Conservation (phyloP, 1,140 invertebrate genomes). For the Macrobrachium rosenbergii region DNA sequence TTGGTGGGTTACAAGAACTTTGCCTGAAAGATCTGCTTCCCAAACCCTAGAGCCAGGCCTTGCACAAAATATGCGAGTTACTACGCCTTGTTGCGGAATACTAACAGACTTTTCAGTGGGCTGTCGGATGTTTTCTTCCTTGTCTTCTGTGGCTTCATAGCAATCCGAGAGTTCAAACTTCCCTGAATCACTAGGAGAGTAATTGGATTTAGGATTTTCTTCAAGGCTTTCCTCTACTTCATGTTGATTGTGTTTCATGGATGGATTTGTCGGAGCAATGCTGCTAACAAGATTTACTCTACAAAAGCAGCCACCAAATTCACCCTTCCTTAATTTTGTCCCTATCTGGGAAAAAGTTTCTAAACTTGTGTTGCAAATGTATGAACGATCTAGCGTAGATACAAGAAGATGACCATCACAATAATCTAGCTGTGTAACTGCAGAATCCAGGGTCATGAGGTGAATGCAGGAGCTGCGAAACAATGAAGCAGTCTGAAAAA, state of each 20-base stretch:
- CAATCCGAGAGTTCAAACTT: slow-evolving; percentile 45
- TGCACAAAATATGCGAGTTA: slow-evolving; percentile 39
- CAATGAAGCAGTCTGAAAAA: slow-evolving; percentile 44
- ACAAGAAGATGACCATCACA: slow-evolving; percentile 43
- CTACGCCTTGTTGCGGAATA: neutral
- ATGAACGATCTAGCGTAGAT: slow-evolving; percentile 45
- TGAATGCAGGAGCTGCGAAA: slow-evolving; percentile 39
- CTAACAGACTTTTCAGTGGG: neutral
- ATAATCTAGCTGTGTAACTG: slow-evolving; percentile 43
- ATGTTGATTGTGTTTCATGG: slow-evolving; percentile 2
- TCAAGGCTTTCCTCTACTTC: slow-evolving; percentile 29
- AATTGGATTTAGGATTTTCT: neutral
- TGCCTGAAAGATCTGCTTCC: slow-evolving; percentile 52
- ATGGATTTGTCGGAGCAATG: neutral
- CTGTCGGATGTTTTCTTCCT: slow-evolving; percentile 7
- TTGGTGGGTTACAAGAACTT: slow-evolving; percentile 54
- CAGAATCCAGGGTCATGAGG: slow-evolving; percentile 51
- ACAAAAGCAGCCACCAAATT: slow-evolving; percentile 51
- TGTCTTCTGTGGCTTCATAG: slow-evolving; percentile 43
- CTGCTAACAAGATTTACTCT: slow-evolving; percentile 14
- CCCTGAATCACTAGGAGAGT: slow-evolving; percentile 9
- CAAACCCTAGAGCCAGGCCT: slow-evolving; percentile 49
- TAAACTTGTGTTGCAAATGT: slow-evolving; percentile 43
- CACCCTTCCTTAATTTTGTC: slow-evolving; percentile 41
- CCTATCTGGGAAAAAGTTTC: slow-evolving; percentile 49